Base-by-base conservation (phyloP, 1,140 invertebrate genomes). In the Drosophila repletoides region DNA sequence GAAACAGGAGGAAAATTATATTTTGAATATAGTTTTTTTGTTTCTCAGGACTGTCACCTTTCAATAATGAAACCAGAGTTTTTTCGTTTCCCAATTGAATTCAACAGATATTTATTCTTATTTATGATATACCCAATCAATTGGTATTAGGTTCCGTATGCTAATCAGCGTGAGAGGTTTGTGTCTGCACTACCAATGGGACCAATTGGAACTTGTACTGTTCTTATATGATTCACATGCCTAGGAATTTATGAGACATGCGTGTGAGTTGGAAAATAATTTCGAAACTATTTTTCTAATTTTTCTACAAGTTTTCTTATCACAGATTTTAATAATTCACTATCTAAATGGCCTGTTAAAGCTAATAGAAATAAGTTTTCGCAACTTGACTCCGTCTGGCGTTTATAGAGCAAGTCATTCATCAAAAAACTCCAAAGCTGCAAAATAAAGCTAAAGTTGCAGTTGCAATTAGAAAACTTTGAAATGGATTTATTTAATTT, bases 41-140 rank as follows among this genome's bases (percentile, higher is more conserved):
- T 73, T 83, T 83, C 77, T 66, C 77, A 83, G 77, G 77, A 84
- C 31, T 83, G 77, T 83, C 77, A 83, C 74, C 69, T 84, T 81
- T 77, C 38, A 9, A 60, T 60, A 66, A 60, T 51, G 63, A 60
- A 60, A 19, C 6, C 61, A 49, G 43, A 36, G 10, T 10, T 21
- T 41, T 31, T 41, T 40, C 14, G 6, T 24, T 81, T 81, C 53
- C 56, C 55, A 49, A 74, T 60, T 72, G 67, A 40, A 64, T 81
- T 69, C n/a, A n/a, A 34, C 26, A n/a, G 24, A 63, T 41, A 22
- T 60, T 43, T 38, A 3, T 60, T 66, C 36, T 75, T 58, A 71
- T 66, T 80, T 53, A 63, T 80, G 55, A 49, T 58, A 72, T 61
- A 45, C 7, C 26, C 45, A 60, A 79, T 75, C 66, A 56, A 74